Conservation (phyloP, 2,888 invertebrate genomes). For the Athripsodes cinereus region DNA sequence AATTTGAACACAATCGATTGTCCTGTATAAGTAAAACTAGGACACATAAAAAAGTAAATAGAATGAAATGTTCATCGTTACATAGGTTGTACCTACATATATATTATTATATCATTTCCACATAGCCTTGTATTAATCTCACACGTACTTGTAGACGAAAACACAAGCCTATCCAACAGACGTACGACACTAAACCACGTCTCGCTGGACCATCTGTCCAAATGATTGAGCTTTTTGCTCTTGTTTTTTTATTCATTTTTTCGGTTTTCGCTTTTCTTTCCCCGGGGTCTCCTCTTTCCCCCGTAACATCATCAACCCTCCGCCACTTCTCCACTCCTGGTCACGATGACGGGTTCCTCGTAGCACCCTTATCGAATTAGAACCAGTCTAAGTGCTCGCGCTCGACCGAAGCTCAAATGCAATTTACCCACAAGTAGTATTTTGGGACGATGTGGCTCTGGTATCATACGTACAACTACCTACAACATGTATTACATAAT, state of each 20-base stretch:
- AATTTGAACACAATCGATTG: too few relatives aligned
- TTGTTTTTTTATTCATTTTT: conserved; percentile 11
- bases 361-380: conserved; percentile 24
- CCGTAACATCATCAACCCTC: conserved; percentile 17
- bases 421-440: conserved; percentile 24
- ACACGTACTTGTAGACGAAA: conserved; percentile 22
- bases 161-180: conserved; percentile 16
- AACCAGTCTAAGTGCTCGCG: conserved; percentile 24
- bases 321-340: neutral
- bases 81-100: conserved; percentile 1
- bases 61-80: too few relatives aligned
- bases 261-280: conserved; percentile 29
- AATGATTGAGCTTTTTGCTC: conserved; percentile 26
- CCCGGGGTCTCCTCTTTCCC: conserved; percentile 14
- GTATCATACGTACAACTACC: too few relatives aligned
- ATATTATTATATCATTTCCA: neutral
- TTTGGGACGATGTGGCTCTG: conserved; percentile 10
- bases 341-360: conserved; percentile 2
- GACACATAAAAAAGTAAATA: too few relatives aligned
- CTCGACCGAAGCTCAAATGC: conserved; percentile 25
- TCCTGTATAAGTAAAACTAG: too few relatives aligned
- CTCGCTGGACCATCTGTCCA: conserved; percentile 24
- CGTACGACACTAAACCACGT: conserved; percentile 23
- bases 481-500: too few relatives aligned
- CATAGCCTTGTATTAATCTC: conserved; percentile 18